A percentile compares a stretch with the other conserved stretches of the same genome.
Evolutionary conservation across 1,140 invertebrate genomes (phyloP).

Genomic region (Nilaparvata lugens): DNA sequence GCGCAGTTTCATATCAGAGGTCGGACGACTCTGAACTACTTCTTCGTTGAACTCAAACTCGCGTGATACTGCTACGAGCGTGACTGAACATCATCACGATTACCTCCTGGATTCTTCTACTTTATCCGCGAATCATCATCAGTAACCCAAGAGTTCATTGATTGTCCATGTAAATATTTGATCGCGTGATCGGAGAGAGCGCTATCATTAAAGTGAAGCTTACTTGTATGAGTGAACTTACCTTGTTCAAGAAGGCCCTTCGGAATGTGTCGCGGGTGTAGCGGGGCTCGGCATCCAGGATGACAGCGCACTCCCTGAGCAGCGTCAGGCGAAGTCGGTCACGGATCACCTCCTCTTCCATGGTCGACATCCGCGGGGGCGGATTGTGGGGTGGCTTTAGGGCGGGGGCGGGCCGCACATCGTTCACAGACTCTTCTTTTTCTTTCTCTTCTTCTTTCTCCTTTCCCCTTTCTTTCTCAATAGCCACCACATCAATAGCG

Average conservation of each 20-base stretch:
- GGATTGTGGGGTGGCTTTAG: background rate
- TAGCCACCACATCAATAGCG: background rate
- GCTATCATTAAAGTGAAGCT: too few species aligned
- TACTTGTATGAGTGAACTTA: conserved; percentile 34
- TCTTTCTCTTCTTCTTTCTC: background rate
- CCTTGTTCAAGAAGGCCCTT: conserved; percentile 53
- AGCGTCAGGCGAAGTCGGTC: conserved; percentile 44
- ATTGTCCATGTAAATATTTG: too few species aligned
- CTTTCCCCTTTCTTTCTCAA: background rate
- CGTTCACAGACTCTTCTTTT: background rate
- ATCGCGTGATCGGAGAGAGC: too few species aligned
- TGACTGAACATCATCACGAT: too few species aligned
- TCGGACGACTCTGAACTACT: too few species aligned
- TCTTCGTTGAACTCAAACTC: too few species aligned
- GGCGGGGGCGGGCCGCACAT: background rate
- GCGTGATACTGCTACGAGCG: too few species aligned
- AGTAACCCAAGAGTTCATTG: too few species aligned
- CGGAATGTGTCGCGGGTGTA: conserved; percentile 51
- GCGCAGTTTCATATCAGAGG: too few species aligned
- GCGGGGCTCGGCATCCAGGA: conserved; percentile 37
- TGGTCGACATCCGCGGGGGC: conserved; percentile 41
- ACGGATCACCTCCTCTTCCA: conserved; percentile 53
- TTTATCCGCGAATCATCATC: too few species aligned
- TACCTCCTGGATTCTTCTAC: too few species aligned
- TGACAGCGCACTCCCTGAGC: conserved; percentile 50